A percentile compares a stretch with the other conserved stretches of the same genome.
phyloP scores from a whole-genome alignment of 1,140 invertebrate genomes.

The Catajapyx aquilonaris region DNA sequence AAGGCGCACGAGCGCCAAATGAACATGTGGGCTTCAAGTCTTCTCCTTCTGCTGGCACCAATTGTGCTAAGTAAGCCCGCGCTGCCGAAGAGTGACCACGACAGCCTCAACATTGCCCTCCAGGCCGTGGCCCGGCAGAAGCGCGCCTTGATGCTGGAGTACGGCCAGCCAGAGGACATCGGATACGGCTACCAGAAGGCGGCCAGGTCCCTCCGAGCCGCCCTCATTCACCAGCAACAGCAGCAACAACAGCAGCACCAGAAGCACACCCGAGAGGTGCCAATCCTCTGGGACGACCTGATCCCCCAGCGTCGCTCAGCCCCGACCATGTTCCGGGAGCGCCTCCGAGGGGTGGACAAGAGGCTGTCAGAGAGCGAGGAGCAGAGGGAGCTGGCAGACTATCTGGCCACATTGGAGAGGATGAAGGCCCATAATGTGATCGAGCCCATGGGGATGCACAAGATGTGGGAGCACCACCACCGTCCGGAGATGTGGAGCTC shows the following conservation, averaged over 20 bases:
- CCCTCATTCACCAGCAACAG: background rate
- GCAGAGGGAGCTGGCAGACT: background rate
- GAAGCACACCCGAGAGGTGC: too few species aligned
- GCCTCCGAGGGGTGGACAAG: background rate
- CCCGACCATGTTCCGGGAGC: too few species aligned
- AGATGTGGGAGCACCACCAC: background rate
- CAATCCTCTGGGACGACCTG: too few species aligned
- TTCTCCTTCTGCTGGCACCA: too few species aligned
- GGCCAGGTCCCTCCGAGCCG: background rate
- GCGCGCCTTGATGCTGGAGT: too few species aligned
- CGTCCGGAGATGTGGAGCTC: background rate
- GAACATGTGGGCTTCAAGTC: too few species aligned
- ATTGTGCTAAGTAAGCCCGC: too few species aligned
- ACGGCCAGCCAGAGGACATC: slow-evolving; percentile 9
- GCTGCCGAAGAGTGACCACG: too few species aligned
- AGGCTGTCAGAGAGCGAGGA: background rate
- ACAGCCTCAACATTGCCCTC: too few species aligned
- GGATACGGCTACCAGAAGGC: slow-evolving; percentile 10
- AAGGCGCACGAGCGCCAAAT: too few species aligned
- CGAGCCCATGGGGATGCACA: background rate
- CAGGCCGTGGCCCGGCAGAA: too few species aligned
- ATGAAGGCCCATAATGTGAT: background rate
- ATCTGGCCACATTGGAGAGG: slow-evolving; percentile 3
- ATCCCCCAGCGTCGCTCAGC: too few species aligned
- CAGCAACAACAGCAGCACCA: slow-evolving; percentile 2